Evolutionary conservation across 1,140 invertebrate genomes (phyloP).

Genomic region (Lysiphlebus fabarum): DNA sequence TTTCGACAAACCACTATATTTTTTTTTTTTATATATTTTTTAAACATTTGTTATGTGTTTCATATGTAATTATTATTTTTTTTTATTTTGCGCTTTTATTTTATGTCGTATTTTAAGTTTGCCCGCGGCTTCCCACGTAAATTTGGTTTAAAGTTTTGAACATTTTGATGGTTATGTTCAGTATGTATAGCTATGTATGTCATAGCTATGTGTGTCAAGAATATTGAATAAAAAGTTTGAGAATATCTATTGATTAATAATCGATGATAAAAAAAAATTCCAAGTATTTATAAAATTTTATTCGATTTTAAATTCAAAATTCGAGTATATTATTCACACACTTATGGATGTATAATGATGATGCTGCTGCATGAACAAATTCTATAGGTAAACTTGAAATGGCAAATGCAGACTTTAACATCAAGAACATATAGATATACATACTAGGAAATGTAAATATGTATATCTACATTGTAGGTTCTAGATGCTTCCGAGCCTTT

Average conservation of each 20-base stretch:
- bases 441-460: slow-evolving; percentile 7
- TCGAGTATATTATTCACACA: neutral
- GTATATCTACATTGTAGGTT: slow-evolving; percentile 24
- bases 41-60: slow-evolving; percentile 5
- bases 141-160: neutral
- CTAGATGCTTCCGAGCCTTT: slow-evolving; percentile 35
- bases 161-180: no score
- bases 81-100: slow-evolving; percentile 35
- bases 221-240: neutral
- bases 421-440: no score
- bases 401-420: slow-evolving; percentile 4
- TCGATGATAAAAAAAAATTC: slow-evolving; percentile 22
- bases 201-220: slow-evolving; percentile 16
- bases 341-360: neutral
- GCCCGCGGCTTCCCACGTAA: slow-evolving; percentile 7
- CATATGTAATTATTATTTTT: slow-evolving; percentile 24
- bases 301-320: neutral
- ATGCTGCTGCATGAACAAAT: slow-evolving; percentile 2
- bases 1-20: slow-evolving; percentile 18
- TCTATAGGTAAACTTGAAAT: slow-evolving; percentile 37
- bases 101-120: slow-evolving; percentile 36
- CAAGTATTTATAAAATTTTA: neutral
- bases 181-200: neutral
- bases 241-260: slow-evolving; percentile 24
- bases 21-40: slow-evolving; percentile 30